Conservation (phyloP, 37 sponge, comb jelly and placozoan species). For the Halisarca cf. caerulea region DNA sequence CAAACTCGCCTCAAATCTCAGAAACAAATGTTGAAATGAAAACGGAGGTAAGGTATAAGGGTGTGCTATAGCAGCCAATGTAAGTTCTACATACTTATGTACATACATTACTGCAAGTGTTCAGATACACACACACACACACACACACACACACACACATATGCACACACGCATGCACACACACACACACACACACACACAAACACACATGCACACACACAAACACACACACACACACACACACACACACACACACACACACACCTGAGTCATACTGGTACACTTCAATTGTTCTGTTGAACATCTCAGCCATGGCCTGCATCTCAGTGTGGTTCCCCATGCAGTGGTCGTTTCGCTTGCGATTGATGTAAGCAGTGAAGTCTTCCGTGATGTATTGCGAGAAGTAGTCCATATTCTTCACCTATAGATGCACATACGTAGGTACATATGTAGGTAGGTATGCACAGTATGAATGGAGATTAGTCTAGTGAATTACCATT, state of each 20-base stretch:
- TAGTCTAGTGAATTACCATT: too few relatives aligned
- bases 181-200: not conserved
- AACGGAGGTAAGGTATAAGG: too few relatives aligned
- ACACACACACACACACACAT: conserved; percentile 17
- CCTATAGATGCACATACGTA: conserved; percentile 30
- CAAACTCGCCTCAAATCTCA: too few relatives aligned
- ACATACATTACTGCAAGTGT: too few relatives aligned
- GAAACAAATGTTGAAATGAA: too few relatives aligned
- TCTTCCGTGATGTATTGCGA: conserved; percentile 95
- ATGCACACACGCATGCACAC: too few relatives aligned
- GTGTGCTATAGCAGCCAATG: too few relatives aligned
- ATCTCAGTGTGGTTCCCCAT: conserved; percentile 99
- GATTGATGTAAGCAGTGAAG: conserved; percentile 82
- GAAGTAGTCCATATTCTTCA: conserved; percentile 96
- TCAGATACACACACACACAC: not conserved
- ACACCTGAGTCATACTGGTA: conserved; percentile 86
- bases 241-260: not conserved
- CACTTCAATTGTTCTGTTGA: conserved; percentile 88
- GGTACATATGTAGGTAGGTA: too few relatives aligned
- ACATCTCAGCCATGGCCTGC: conserved; percentile 98
- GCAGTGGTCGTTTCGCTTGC: conserved; percentile 85
- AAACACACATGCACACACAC: conserved; percentile 8
- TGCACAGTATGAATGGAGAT: too few relatives aligned
- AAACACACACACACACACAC: conserved; percentile 11
- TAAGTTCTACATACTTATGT: not conserved